Evolutionary conservation across 2,113 vertebrate genomes (phyloP), one percentile per base, ranked within the genome.

Genomic region (Colaptes auratus): DNA sequence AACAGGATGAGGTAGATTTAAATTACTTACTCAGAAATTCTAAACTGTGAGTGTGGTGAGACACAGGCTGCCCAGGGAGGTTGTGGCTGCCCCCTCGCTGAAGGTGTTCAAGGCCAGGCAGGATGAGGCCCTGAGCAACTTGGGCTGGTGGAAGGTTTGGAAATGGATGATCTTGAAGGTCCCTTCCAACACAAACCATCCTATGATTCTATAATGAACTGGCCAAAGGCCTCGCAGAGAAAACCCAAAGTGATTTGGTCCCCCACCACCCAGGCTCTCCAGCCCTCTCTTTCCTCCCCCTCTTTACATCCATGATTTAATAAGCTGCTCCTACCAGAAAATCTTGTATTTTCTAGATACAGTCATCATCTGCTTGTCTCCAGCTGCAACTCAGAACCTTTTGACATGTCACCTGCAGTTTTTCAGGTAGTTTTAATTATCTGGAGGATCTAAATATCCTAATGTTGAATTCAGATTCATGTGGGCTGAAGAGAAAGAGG

Each of bases 351-450:
- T 91, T 64, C 71, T 73, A n/a, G 7, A 12, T 4, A 39, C 16
- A 63, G 55, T 7, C 1, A 0, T 25, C 20, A 25, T 17, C 30
- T 59, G 28, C 42, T 78, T 44, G 10, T 36, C 85, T 80, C 71
- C 69, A 80, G 35, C 7, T 77, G 36, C 20, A 91, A 27, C 33
- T 73, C 82, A 19, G 50, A 73, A 72, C 1, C 0, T 19, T 64
- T 82, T 76, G 82, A 71, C 42, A 0, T 53, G 56, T 91, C 56
- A 88, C 78, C 87, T 67, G 67, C 60, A 67, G 67, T 59, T 56
- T 89, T 71, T 60, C 42, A 56, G 36, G 46, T 81, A 76, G 25
- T 44, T 89, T 70, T 89, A 93, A 93, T 94, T 82, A 66, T 31
- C 66, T 82, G 78, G 39, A 66, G 92, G 89, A 85, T 80, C 8